A percentile compares a stretch with the other conserved stretches of the same genome.
Evolutionary conservation across 2,888 invertebrate species (phyloP).

Genomic region (Caradrina kadenii): DNA sequence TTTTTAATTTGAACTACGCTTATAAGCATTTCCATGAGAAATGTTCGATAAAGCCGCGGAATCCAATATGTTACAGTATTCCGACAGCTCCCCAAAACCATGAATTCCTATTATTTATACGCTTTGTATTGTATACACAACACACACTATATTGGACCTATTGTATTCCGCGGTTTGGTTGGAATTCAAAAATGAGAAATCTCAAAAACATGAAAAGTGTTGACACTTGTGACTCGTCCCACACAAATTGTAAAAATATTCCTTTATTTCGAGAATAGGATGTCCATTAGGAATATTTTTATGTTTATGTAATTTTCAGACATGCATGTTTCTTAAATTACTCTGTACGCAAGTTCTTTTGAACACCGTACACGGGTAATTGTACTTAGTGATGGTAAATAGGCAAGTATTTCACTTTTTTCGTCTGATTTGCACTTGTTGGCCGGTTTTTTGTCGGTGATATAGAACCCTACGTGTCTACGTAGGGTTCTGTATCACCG

Average conservation of each 20-base stretch:
- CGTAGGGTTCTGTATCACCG: too few species aligned
- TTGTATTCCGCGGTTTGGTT: too few species aligned
- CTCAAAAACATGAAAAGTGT: constrained; percentile 1
- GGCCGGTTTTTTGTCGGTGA: too few species aligned
- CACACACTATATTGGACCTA: neutral
- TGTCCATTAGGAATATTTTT: too few species aligned
- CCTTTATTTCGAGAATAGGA: neutral
- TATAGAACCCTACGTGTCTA: too few species aligned
- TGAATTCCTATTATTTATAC: neutral
- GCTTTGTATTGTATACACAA: neutral
- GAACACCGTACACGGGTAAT: too few species aligned
- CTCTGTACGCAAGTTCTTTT: too few species aligned
- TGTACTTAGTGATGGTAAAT: too few species aligned
- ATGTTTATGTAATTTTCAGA: neutral
- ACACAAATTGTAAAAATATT: constrained; percentile 5
- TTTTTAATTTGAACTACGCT: constrained; percentile 1
- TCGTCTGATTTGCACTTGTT: too few species aligned
- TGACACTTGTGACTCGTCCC: constrained; percentile 13
- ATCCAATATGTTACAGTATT: constrained; percentile 8
- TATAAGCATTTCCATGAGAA: constrained; percentile 1
- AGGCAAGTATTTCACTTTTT: too few species aligned
- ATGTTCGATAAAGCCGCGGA: constrained; percentile 6
- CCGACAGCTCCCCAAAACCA: neutral
- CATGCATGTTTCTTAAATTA: neutral
- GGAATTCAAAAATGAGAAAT: too few species aligned